Base-by-base conservation (phyloP, 2,113 vertebrate species). In the Passerina amoena region DNA sequence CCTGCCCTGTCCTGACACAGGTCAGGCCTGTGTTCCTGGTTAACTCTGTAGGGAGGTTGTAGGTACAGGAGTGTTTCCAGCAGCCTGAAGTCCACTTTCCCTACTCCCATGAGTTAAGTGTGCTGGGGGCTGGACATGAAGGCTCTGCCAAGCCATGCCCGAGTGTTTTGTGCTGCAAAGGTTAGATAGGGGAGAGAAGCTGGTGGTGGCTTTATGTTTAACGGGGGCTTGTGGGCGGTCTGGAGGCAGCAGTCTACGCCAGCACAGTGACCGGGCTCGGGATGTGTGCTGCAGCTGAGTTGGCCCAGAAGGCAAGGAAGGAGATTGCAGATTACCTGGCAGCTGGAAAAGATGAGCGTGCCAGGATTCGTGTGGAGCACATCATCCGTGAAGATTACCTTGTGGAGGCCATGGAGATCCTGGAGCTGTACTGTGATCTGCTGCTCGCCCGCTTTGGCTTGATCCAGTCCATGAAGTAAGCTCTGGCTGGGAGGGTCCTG, bases 391-490 rank as follows among this genome's bases (percentile, higher is more conserved):
- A 99, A 89, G 99, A 99, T 98, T 99, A 99, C 93, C 96, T 99
- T 31, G 99, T 99, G 96, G 99, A 99, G 92, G 99, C 99, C 94
- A 99, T 99, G 99, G 99, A 99, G 97, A 99, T 99, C 97, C 97
- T 99, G 94, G 99, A 99, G 97, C 97, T 99, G 48, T 99, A 99
- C 96, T 99, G 99, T 57, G 99, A 99, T 84, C 97, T 99, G 82
- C 98, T 99, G 69, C 96, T 99, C 45, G 98, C 99, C 44, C 99
- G 99, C 33, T 99, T 99, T 85, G 99, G 99, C 93, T 98, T 99
- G 90, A 99, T 99, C 86, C 99, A 99, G 84, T 99, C 99, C 14
- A 99, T 99, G 99, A 99, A 99, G 99, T 99, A 97, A 99, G 96
- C 64, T 68, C n/a, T 57, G 48, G 21, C 5, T 23, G 59, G 48